Conservation (phyloP, 2,888 invertebrate species). For the Ornithoptera priamus region DNA sequence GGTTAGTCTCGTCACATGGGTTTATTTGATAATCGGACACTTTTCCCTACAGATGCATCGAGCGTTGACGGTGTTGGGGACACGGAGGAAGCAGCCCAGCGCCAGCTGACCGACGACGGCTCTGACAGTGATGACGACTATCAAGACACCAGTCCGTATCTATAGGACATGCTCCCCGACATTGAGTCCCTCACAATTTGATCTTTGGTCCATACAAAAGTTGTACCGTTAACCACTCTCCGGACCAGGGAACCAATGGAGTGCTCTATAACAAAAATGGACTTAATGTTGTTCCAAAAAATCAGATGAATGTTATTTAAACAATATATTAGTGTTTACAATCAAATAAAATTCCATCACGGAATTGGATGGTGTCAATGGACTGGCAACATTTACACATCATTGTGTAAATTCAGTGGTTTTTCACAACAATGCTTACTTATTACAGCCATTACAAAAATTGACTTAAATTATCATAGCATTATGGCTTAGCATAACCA, state of each 20-base stretch:
- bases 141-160: constrained; percentile 73
- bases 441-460: constrained; percentile 2
- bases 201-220: constrained; percentile 6
- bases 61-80: constrained; percentile 65
- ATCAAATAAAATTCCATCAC: background rate
- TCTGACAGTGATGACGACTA: constrained; percentile 70
- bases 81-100: constrained; percentile 64
- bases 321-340: background rate
- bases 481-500: constrained; percentile 14
- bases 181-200: constrained; percentile 18
- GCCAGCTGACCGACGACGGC: constrained; percentile 76
- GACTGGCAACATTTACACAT: constrained; percentile 24
- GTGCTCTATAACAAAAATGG: background rate
- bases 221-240: background rate
- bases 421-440: constrained; percentile 11
- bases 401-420: constrained; percentile 16
- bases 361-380: constrained; percentile 2
- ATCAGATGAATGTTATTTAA: background rate
- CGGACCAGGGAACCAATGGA: background rate
- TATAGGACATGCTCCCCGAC: constrained; percentile 44
- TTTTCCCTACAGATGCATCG: constrained; percentile 63
- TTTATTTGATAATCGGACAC: background rate
- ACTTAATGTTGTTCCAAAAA: background rate
- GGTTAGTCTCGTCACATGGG: background rate
- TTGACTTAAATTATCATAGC: constrained; percentile 16